Percentiles rank a stretch among this genome's conserved stretches.
Evolutionary conservation across 2,888 invertebrate species (phyloP).

Genomic region (Aelia acuminata): DNA sequence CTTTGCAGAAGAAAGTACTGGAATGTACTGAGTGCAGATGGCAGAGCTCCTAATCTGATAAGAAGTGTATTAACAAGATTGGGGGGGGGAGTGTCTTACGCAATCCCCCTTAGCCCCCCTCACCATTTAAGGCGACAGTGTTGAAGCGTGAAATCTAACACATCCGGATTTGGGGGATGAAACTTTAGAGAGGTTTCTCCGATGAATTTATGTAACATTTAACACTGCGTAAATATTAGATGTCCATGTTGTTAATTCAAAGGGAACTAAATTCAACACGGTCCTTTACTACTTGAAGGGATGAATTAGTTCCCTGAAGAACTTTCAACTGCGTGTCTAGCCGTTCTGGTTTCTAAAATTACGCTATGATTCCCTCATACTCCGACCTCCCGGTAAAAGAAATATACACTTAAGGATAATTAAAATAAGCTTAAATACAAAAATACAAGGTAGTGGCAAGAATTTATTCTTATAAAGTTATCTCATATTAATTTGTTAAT

Average conservation of each 20-base stretch:
- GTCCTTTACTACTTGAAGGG: too few relatives aligned
- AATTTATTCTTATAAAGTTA: too few relatives aligned
- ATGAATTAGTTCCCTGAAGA: too few relatives aligned
- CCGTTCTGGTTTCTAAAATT: too few relatives aligned
- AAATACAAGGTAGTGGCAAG: too few relatives aligned
- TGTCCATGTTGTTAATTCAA: not conserved
- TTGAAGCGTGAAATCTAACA: not conserved
- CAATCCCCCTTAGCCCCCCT: not conserved
- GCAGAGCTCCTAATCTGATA: not conserved
- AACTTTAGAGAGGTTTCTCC: not conserved
- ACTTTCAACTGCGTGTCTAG: too few relatives aligned
- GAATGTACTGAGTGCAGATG: not conserved
- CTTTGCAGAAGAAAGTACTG: not conserved
- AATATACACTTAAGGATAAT: too few relatives aligned
- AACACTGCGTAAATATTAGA: not conserved
- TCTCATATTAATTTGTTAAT: too few relatives aligned
- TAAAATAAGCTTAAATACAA: too few relatives aligned
- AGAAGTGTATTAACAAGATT: conserved; percentile 22
- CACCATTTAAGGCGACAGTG: not conserved
- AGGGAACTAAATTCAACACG: too few relatives aligned
- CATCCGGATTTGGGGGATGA: not conserved
- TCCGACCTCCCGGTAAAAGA: too few relatives aligned
- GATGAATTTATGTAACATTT: not conserved
- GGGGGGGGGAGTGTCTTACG: not conserved
- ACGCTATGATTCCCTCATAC: too few relatives aligned